A percentile compares a stretch with the other conserved stretches of the same genome.
These are phyloP conservation scores for Ameiurus melas DNA, from an alignment of 2,113 vertebrate species.

Conservation along the genomic window DNA sequence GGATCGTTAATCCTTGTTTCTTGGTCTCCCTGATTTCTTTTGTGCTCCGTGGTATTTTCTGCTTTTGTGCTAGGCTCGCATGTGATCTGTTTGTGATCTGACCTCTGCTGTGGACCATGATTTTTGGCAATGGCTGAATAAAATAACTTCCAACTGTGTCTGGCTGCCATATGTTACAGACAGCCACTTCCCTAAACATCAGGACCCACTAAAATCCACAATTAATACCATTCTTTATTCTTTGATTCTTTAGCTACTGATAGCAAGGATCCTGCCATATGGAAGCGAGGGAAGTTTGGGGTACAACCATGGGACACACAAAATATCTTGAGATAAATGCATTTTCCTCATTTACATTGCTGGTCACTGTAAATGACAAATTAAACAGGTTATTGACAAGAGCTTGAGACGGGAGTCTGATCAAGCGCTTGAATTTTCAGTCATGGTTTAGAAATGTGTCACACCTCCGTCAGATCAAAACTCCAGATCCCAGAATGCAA, in stretches of 20 bases:
- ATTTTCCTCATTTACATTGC: background rate
- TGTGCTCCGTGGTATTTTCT: conserved; percentile 2
- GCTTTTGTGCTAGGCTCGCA: background rate
- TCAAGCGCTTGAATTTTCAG: background rate
- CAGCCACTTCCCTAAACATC: conserved; percentile 17
- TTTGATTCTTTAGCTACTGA: conserved; percentile 15
- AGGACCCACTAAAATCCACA: conserved; percentile 24
- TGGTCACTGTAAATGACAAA: background rate
- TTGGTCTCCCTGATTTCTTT: background rate
- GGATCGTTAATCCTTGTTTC: background rate
- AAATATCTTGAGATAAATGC: background rate
- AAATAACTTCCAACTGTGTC: conserved; percentile 1
- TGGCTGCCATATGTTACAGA: conserved; percentile 21
- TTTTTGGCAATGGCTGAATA: conserved; percentile 20
- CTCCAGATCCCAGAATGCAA: no score
- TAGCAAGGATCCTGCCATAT: conserved; percentile 21
- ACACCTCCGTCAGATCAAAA: no score
- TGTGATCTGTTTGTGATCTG: conserved; percentile 8
- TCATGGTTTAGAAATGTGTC: background rate
- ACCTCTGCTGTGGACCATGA: conserved; percentile 19
- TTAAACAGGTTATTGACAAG: background rate
- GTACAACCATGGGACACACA: background rate
- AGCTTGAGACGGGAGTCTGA: background rate
- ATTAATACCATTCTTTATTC: conserved; percentile 26
- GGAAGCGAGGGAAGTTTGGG: background rate